Conservation (phyloP, 1,140 invertebrate genomes). For the Listronotus bonariensis region DNA sequence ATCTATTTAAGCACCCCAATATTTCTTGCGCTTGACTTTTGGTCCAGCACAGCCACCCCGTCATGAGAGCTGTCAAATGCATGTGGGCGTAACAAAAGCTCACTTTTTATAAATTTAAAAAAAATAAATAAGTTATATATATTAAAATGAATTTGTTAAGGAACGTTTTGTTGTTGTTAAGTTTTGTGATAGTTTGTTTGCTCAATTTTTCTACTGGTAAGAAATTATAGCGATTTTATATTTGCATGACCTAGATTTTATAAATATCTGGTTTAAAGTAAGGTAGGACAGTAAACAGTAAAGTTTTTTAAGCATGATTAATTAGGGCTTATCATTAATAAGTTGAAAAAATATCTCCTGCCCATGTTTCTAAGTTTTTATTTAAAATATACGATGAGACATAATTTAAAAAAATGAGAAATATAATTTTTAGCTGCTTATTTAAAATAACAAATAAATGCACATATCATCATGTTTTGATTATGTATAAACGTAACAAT, state of each 20-base stretch:
- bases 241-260: slow-evolving; percentile 21
- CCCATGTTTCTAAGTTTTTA: too few species aligned
- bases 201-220: slow-evolving; percentile 28
- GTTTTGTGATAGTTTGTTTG: slow-evolving; percentile 22
- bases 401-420: too few species aligned
- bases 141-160: slow-evolving; percentile 17
- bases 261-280: background rate
- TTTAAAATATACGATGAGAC: too few species aligned
- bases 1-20: background rate
- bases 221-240: background rate
- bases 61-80: slow-evolving; percentile 31
- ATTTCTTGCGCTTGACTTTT: background rate
- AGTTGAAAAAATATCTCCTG: too few species aligned
- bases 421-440: too few species aligned
- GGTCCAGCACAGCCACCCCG: slow-evolving; percentile 26
- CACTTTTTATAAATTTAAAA: slow-evolving; percentile 17
- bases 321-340: too few species aligned
- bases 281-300: background rate
- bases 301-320: too few species aligned
- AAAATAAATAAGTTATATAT: slow-evolving; percentile 14
- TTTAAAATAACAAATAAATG: too few species aligned
- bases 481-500: too few species aligned
- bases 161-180: slow-evolving; percentile 15
- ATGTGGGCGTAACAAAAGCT: slow-evolving; percentile 29
- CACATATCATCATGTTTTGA: too few species aligned